These are phyloP conservation scores for Strix uralensis DNA, from an alignment of 2,113 vertebrate genomes.

Conservation along the genomic window DNA sequence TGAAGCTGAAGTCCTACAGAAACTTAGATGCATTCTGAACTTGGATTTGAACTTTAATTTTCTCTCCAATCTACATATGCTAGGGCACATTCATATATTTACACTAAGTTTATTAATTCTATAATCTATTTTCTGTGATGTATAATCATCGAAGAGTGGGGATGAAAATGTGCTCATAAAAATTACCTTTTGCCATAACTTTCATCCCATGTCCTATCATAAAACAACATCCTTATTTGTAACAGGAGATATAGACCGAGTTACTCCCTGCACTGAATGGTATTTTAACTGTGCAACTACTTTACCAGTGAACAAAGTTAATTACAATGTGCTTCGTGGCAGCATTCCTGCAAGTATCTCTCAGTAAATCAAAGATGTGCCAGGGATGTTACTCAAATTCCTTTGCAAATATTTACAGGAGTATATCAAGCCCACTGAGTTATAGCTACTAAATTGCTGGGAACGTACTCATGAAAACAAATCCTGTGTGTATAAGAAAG, in stretches of 20 bases:
- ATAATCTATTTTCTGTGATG: neutral
- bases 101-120: neutral
- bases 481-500: slow-evolving; percentile 43
- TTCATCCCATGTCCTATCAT: neutral
- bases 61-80: neutral
- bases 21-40: neutral
- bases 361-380: slow-evolving; percentile 21
- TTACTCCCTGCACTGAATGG: neutral
- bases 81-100: neutral
- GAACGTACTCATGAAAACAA: slow-evolving; percentile 41
- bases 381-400: slow-evolving; percentile 54
- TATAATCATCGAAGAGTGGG: neutral
- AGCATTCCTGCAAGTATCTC: neutral
- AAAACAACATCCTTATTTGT: neutral
- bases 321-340: neutral
- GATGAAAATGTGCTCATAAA: neutral
- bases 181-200: neutral
- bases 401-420: slow-evolving; percentile 64
- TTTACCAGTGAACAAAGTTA: neutral
- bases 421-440: slow-evolving; percentile 52
- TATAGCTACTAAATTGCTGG: slow-evolving; percentile 40
- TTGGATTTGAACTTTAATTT: neutral
- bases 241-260: neutral
- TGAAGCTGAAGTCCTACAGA: neutral
- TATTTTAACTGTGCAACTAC: neutral